phyloP scores from a whole-genome alignment of 1,140 invertebrate genomes.

The Bicyclus anynana region DNA sequence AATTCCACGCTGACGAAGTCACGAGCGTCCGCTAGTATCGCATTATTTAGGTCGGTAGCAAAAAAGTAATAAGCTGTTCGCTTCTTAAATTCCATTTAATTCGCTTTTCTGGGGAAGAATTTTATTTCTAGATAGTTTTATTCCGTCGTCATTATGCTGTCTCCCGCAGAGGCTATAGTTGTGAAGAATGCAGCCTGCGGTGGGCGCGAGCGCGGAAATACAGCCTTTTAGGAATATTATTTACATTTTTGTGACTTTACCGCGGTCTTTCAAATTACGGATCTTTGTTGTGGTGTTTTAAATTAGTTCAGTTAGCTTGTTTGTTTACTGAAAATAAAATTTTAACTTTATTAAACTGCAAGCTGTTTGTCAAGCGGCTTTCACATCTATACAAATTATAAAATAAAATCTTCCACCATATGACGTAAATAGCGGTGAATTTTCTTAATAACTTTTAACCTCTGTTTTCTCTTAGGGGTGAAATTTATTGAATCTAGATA shows the following conservation, averaged over 20 bases:
- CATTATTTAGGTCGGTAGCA: no score
- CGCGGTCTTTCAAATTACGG: not conserved
- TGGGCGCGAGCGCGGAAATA: not conserved
- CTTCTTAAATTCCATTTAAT: not conserved
- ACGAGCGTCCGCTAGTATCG: no score
- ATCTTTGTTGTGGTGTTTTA: not conserved
- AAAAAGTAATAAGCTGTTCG: not conserved
- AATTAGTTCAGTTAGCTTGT: not conserved
- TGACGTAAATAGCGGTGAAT: no score
- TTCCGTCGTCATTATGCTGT: not conserved
- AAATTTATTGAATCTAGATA: no score
- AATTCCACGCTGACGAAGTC: no score
- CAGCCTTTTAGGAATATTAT: not conserved
- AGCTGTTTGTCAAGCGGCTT: no score
- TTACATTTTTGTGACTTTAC: not conserved
- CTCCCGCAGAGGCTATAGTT: not conserved
- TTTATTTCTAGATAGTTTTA: not conserved
- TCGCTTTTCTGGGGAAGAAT: not conserved
- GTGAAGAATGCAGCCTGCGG: not conserved
- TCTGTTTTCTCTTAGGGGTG: no score
- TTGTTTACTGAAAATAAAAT: no score
- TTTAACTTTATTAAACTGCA: no score
- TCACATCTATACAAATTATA: no score
- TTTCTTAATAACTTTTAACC: no score
- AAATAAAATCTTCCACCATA: no score